Percentiles rank a stretch among this genome's conserved stretches.
Conservation (phyloP, 2,113 vertebrate genomes). For the Chaenocephalus aceratus region DNA sequence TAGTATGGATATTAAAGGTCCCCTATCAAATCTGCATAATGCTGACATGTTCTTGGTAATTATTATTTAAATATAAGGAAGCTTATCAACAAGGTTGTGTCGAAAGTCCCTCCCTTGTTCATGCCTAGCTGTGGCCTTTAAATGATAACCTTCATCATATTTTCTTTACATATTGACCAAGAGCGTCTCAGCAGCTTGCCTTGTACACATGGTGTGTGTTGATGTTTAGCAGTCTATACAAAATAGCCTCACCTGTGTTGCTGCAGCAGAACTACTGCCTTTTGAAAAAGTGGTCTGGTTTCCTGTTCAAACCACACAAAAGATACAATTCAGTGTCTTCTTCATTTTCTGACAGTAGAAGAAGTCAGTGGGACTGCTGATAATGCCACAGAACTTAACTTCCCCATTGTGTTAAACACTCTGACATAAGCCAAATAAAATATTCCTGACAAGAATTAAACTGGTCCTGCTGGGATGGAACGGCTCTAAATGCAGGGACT, state of each 20-base stretch:
- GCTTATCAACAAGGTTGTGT: neutral
- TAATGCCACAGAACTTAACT: constrained; percentile 1
- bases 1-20: too few species aligned
- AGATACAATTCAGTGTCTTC: neutral
- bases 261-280: constrained; percentile 16
- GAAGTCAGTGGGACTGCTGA: neutral
- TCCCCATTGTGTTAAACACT: constrained; percentile 19
- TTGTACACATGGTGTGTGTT: neutral
- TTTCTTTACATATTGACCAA: neutral
- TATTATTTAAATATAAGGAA: neutral
- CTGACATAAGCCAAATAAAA: constrained; percentile 41
- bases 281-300: constrained; percentile 48
- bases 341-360: neutral
- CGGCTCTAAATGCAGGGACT: constrained; percentile 25
- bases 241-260: constrained; percentile 60
- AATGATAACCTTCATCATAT: neutral
- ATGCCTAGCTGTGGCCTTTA: neutral
- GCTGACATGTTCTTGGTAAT: neutral
- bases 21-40: neutral
- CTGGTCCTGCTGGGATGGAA: constrained; percentile 21
- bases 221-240: neutral
- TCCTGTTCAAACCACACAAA: constrained; percentile 51
- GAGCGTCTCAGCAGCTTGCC: neutral
- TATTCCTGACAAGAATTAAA: constrained; percentile 42
- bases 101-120: neutral